Evolutionary conservation across 2,888 invertebrate species (phyloP).

Genomic region (Oligia latruncula): DNA sequence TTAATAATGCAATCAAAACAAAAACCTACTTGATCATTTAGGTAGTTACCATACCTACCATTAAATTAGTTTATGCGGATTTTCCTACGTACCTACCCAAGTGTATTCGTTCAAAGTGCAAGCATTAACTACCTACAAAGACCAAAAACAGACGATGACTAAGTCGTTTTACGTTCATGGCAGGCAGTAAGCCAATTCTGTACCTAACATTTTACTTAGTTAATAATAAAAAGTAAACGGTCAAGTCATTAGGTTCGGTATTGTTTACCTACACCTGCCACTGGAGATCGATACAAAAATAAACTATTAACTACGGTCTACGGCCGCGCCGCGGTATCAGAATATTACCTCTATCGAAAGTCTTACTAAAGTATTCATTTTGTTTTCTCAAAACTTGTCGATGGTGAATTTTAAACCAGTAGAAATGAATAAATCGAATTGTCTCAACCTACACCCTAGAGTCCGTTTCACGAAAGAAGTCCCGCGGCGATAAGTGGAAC

Average conservation of each 20-base stretch:
- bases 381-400: neutral
- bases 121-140: slow-evolving; percentile 62
- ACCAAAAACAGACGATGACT: slow-evolving; percentile 79
- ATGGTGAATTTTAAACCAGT: neutral
- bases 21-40: neutral
- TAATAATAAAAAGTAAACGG: slow-evolving; percentile 51
- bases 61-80: slow-evolving; percentile 14
- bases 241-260: slow-evolving; percentile 34
- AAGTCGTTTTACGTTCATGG: slow-evolving; percentile 60
- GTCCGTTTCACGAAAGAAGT: too few species aligned
- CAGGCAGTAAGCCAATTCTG: slow-evolving; percentile 71
- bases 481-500: too few species aligned
- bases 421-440: slow-evolving; percentile 1
- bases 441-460: neutral
- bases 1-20: neutral
- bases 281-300: slow-evolving; percentile 46
- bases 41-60: neutral
- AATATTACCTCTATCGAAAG: neutral
- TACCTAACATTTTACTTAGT: slow-evolving; percentile 59
- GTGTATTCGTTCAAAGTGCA: slow-evolving; percentile 53
- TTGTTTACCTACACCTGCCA: slow-evolving; percentile 24
- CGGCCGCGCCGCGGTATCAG: neutral
- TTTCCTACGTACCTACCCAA: slow-evolving; percentile 49
- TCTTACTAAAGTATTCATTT: neutral
- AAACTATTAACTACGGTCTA: slow-evolving; percentile 9